Evolutionary conservation across 2,113 vertebrate genomes (phyloP).

Genomic region (Toxotes jaculatrix): DNA sequence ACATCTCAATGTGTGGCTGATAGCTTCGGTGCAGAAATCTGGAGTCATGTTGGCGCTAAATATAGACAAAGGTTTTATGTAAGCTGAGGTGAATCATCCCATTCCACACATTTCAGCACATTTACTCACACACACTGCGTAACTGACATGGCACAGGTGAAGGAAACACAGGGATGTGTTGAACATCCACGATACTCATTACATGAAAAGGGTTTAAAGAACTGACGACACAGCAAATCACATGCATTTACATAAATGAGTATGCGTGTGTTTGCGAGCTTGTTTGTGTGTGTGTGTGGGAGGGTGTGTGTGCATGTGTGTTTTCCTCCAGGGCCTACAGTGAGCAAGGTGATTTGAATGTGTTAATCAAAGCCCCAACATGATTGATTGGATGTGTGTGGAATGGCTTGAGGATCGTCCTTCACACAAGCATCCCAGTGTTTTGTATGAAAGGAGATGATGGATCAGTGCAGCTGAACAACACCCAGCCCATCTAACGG

Average conservation of each 20-base stretch:
- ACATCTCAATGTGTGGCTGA: constrained; percentile 84
- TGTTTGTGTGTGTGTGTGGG: constrained; percentile 6
- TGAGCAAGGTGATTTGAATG: constrained; percentile 53
- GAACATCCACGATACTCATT: constrained; percentile 24
- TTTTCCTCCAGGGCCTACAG: constrained; percentile 20
- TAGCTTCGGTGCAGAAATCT: constrained; percentile 83
- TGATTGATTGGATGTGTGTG: constrained; percentile 49
- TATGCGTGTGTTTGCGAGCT: constrained; percentile 2
- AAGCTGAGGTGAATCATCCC: constrained; percentile 86
- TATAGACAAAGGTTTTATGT: constrained; percentile 86
- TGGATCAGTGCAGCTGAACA: not conserved
- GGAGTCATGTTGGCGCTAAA: constrained; percentile 85
- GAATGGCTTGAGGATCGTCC: constrained; percentile 3
- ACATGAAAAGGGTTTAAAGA: constrained; percentile 27
- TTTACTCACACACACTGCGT: constrained; percentile 51
- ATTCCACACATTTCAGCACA: constrained; percentile 74
- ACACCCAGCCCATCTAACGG: constrained; percentile 3
- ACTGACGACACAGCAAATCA: constrained; percentile 30
- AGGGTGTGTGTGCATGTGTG: constrained; percentile 2
- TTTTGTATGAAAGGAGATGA: not conserved
- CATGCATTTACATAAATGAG: constrained; percentile 29
- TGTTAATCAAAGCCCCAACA: constrained; percentile 50
- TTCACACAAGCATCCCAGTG: constrained; percentile 20
- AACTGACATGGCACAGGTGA: constrained; percentile 67
- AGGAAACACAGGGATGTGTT: constrained; percentile 35